phyloP scores from a whole-genome alignment of 1,140 invertebrate genomes.

The Glomeris maerens region DNA sequence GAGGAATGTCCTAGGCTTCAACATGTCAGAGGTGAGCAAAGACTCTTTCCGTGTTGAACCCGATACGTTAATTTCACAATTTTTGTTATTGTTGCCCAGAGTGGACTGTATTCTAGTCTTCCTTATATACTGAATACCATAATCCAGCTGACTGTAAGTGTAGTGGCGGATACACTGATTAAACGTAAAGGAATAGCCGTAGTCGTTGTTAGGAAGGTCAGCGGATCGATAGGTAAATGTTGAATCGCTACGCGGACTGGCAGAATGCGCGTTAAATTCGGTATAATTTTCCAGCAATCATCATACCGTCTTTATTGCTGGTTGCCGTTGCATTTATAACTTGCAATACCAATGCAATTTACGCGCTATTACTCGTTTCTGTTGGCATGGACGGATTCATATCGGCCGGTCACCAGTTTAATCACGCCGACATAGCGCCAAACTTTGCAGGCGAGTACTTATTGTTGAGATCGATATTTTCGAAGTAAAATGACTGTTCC shows the following conservation, averaged over 20 bases:
- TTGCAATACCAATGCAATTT: not conserved
- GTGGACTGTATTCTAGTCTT: not conserved
- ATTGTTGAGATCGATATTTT: no score
- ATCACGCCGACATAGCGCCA: not conserved
- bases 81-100: not conserved
- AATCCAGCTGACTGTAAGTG: not conserved
- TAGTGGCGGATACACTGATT: not conserved
- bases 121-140: not conserved
- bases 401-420: not conserved
- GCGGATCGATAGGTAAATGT: not conserved
- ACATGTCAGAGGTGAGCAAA: conserved; percentile 4
- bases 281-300: not conserved
- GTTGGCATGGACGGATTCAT: not conserved
- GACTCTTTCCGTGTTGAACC: no score
- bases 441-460: conserved; percentile 3
- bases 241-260: not conserved
- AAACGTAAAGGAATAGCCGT: not conserved
- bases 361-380: not conserved
- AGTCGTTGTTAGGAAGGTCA: not conserved
- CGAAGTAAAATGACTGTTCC: no score
- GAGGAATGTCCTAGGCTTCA: conserved; percentile 20
- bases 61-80: no score
- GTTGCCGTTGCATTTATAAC: not conserved
- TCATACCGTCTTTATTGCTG: not conserved
- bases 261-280: not conserved